Evolutionary conservation across 2,888 invertebrate species (phyloP).

Genomic region (Drosophila helvetica): DNA sequence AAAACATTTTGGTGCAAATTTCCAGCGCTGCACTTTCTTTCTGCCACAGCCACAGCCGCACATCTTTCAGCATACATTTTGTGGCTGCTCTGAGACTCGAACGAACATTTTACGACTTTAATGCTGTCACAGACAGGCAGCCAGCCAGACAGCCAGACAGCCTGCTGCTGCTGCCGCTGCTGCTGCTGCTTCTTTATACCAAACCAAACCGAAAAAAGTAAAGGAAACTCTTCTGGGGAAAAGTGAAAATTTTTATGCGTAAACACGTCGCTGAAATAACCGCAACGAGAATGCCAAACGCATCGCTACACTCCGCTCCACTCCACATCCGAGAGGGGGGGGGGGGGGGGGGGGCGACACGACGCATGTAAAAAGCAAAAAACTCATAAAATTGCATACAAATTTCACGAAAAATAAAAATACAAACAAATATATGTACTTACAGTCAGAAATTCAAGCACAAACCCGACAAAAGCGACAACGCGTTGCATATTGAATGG

Average conservation of each 20-base stretch:
- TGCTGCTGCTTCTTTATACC: no score
- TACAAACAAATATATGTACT: constrained; percentile 16
- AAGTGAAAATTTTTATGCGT: constrained; percentile 63
- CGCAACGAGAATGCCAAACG: constrained; percentile 45
- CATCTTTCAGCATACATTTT: constrained; percentile 40
- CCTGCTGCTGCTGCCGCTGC: not conserved
- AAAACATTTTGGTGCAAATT: constrained; percentile 37
- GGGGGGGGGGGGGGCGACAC: not conserved
- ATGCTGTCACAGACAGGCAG: constrained; percentile 14
- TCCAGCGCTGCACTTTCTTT: constrained; percentile 15
- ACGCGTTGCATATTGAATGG: constrained; percentile 49
- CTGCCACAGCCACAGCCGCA: constrained; percentile 7
- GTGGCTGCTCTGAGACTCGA: constrained; percentile 40
- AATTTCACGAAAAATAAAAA: constrained; percentile 49
- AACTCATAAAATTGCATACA: constrained; percentile 61
- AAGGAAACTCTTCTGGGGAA: constrained; percentile 11
- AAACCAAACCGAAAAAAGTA: constrained; percentile 7
- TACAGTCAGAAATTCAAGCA: constrained; percentile 31
- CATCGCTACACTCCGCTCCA: constrained; percentile 24
- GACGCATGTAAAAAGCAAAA: constrained; percentile 46
- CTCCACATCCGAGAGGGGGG: not conserved
- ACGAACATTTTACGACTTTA: constrained; percentile 62
- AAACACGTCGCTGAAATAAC: constrained; percentile 63
- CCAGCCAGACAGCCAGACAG: not conserved
- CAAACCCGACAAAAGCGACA: constrained; percentile 45